Evolutionary conservation across 2,113 vertebrate species (phyloP), one percentile per base, ranked within the genome.

Genomic region (Atherinomorus stipes): DNA sequence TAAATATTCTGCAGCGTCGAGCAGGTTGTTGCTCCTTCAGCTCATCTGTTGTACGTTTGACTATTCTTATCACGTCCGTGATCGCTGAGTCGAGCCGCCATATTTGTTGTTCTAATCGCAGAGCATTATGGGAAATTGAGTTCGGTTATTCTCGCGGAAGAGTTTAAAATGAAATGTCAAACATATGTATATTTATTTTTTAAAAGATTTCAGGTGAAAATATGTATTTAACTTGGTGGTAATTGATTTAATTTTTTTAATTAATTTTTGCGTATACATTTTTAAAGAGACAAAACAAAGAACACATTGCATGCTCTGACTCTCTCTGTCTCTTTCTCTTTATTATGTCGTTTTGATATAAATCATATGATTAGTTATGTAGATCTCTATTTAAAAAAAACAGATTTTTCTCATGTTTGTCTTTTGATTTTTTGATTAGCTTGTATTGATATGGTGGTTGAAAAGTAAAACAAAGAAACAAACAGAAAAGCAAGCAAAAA

Each of bases 61-160:
- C 63, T 37, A 86, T 80, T 89, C 81, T 60, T 19, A 45, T 72
- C 81, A 84, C 86, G 82, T 90, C 57, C 23, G 2, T n/a, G 1
- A 11, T 15, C 40, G 13, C 15, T 0, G 23, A 40, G 11, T 28
- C 19, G 10, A 22, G 37, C 54, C 83, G 88, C 91, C 93, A 94
- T 94, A 31, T 92, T 93, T 91, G 77, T 85, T 85, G 54, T 71
- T 64, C 50, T 23, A 1, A 4, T 18, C 71, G 84, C 80, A 85
- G 78, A 78, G 90, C 26, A 37, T 2, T 8, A 2, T 78, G 91
- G 88, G 86, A 85, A 83, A 70, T 31, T 8, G 74, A 9, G 84
- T 88, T 72, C 70, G 74, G 3, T 31, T n/a, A 37, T 23, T 3
- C 28, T 28, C 28, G 7, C 1, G 19, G 10, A 19, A 47, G 7